Base-by-base conservation (phyloP, 2,888 invertebrate genomes). In the Megamerina dolium region DNA sequence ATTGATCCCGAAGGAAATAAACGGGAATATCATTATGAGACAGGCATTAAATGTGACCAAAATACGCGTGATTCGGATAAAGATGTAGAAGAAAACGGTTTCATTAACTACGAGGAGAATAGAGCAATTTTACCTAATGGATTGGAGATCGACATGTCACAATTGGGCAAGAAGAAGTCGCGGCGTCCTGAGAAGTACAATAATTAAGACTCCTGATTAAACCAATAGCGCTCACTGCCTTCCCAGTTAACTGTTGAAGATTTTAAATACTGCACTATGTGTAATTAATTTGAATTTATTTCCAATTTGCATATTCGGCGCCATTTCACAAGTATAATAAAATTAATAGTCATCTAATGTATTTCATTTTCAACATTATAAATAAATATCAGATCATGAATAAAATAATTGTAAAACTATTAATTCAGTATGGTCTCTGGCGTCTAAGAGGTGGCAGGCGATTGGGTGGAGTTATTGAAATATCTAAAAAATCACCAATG, bases 401-500 rank as follows among this genome's bases (percentile, higher is more conserved):
- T 29, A 17, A 37, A 29, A 10, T 23, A 10, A 19, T 6, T 6
- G 10, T 12, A n/a, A n/a, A n/a, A n/a, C n/a, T n/a, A n/a, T n/a
- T n/a, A n/a, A n/a, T n/a, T 36, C 54, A 71, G 46, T 71, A 82
- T 5, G 76, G 77, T 50, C 80, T 80, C 37, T 81, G 77, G 43
- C 83, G 80, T 31, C 79, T 73, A 54, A 76, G 73, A 41, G 83
- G 83, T 57, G 85, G 84, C 72, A 84, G 78, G 64, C 87, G 80
- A 56, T 83, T 85, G 1, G 88, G 87, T 26, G 87, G 85, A 19
- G 86, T 86, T 45, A 97, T 94, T 5, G 94, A 92, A 58, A 99
- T 96, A 70, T 99, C 97, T 70, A 99, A 78, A 70, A 90, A 99
- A 70, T 96, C 96, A 1, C 99, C 99, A 61, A 99, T 90, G 58